phyloP scores from a whole-genome alignment of 2,113 vertebrate species.

The Calidris pugnax region DNA sequence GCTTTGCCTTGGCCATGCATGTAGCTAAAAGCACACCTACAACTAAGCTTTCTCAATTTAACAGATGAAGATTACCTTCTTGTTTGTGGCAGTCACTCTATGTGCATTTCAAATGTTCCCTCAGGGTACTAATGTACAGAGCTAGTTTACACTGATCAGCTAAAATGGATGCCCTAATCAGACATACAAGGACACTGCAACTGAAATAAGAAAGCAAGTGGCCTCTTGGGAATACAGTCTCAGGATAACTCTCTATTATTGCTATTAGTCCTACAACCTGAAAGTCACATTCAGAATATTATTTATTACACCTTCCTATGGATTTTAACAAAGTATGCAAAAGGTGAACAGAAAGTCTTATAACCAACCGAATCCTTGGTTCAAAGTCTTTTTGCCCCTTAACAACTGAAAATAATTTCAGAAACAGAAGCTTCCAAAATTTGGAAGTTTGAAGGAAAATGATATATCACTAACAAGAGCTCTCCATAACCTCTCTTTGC shows the following conservation, averaged over 20 bases:
- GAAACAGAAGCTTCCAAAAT: not conserved
- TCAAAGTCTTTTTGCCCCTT: not conserved
- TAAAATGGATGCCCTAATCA: constrained; percentile 14
- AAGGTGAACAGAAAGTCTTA: constrained; percentile 17
- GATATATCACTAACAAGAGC: not conserved
- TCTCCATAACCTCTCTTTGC: not conserved
- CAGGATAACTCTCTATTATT: constrained; percentile 47
- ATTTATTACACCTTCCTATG: not conserved
- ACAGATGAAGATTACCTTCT: constrained; percentile 4
- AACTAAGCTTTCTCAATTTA: not conserved
- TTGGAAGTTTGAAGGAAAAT: not conserved
- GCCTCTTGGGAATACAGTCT: constrained; percentile 51
- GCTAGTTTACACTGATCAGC: constrained; percentile 42
- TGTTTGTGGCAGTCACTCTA: not conserved
- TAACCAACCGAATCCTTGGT: constrained; percentile 4
- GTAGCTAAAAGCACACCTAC: not conserved
- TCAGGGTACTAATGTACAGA: not conserved
- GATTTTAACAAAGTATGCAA: constrained; percentile 8
- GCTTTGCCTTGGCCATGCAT: not conserved
- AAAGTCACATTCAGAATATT: constrained; percentile 60
- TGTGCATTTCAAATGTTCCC: not conserved
- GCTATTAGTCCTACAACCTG: constrained; percentile 45
- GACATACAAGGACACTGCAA: constrained; percentile 49
- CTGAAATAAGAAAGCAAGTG: constrained; percentile 45
- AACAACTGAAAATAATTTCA: not conserved